Evolutionary conservation across 2,113 vertebrate genomes (phyloP).

Genomic region (Oncorhynchus keta): DNA sequence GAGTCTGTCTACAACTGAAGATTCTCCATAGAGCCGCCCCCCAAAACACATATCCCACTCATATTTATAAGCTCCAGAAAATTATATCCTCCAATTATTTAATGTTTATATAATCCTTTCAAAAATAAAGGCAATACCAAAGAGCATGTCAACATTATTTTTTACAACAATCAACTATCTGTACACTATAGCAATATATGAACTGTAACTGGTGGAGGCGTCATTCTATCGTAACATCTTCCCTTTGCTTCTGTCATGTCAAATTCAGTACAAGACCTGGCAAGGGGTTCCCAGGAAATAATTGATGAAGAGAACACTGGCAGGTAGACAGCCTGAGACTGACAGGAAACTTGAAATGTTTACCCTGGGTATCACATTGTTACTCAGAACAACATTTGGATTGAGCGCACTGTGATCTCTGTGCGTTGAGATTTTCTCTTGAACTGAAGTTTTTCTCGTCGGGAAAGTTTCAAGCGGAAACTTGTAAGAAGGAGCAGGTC

Average conservation of each 20-base stretch:
- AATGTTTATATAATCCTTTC: not conserved
- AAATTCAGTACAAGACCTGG: conserved; percentile 16
- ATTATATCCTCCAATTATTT: not conserved
- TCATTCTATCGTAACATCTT: too few species aligned
- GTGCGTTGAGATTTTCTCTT: conserved; percentile 40
- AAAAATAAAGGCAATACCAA: not conserved
- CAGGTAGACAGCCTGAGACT: conserved; percentile 22
- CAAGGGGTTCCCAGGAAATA: conserved; percentile 37
- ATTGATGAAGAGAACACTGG: conserved; percentile 30
- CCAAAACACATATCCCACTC: conserved; percentile 12
- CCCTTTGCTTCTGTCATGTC: not conserved
- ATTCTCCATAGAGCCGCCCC: conserved; percentile 27
- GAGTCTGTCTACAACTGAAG: conserved; percentile 37
- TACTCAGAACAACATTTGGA: conserved; percentile 37
- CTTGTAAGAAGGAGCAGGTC: not conserved
- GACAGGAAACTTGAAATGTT: conserved; percentile 38
- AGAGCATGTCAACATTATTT: not conserved
- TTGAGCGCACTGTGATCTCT: conserved; percentile 46
- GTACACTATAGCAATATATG: too few species aligned
- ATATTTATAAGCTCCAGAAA: conserved; percentile 40
- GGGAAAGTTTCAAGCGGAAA: conserved; percentile 8
- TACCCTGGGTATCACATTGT: conserved; percentile 44
- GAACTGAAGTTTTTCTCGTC: conserved; percentile 52
- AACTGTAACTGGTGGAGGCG: too few species aligned
- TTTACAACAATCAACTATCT: too few species aligned